These are phyloP conservation scores for Coluber constrictor DNA, from an alignment of 2,797 vertebrate genomes.

Conservation along the genomic window DNA sequence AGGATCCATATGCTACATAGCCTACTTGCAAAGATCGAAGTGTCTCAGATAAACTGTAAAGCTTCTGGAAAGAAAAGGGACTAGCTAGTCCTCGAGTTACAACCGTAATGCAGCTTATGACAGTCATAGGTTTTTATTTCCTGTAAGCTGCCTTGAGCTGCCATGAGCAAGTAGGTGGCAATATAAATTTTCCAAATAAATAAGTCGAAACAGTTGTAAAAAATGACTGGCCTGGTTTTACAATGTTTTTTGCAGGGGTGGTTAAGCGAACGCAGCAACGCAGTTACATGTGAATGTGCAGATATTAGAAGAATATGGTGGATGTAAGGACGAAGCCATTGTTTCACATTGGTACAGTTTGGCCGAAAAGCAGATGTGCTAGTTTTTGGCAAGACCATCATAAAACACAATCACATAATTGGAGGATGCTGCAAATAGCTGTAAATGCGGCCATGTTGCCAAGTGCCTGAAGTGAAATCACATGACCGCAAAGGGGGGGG, in stretches of 20 bases:
- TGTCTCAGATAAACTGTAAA: not conserved
- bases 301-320: not conserved
- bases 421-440: not conserved
- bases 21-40: not conserved
- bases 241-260: not conserved
- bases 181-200: not conserved
- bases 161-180: not conserved
- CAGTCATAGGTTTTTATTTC: not conserved
- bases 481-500: accelerated
- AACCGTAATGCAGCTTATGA: not conserved
- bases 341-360: not conserved
- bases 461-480: not conserved
- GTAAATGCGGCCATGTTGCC: not conserved
- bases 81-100: not conserved
- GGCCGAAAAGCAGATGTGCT: not conserved
- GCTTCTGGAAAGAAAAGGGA: not conserved
- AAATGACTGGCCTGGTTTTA: not conserved
- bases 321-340: not conserved
- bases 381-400: not conserved
- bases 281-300: not conserved
- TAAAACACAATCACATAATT: not conserved
- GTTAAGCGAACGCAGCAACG: not conserved
- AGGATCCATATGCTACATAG: not conserved
- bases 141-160: not conserved
- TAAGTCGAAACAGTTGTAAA: not conserved